Evolutionary conservation across 2,113 vertebrate genomes (phyloP).

Genomic region (Callithrix jacchus): DNA sequence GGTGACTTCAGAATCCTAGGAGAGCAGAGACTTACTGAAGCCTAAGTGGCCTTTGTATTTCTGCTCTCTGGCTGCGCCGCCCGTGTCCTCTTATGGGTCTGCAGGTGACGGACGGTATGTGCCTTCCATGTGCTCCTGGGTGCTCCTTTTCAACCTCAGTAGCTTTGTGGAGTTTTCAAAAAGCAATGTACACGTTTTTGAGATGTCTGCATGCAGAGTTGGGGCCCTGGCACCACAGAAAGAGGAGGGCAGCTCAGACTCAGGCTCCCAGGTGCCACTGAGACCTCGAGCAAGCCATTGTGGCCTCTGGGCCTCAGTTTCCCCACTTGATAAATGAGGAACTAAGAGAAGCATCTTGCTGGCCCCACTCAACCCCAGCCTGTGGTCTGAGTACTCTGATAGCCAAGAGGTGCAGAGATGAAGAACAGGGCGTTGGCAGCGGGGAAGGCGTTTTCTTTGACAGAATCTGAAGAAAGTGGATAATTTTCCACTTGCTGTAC

Average conservation of each 20-base stretch:
- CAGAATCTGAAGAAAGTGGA: not conserved
- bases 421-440: rapidly evolving
- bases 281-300: not conserved
- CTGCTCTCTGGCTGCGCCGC: too few species aligned
- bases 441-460: not conserved
- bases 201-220: not conserved
- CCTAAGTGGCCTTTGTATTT: not conserved
- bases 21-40: rapidly evolving
- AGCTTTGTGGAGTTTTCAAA: not conserved
- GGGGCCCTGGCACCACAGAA: rapidly evolving
- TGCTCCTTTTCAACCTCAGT: not conserved
- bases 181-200: rapidly evolving
- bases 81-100: rapidly evolving
- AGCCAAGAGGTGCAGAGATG: rapidly evolving
- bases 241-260: not conserved
- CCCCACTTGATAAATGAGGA: not conserved
- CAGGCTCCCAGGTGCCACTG: rapidly evolving
- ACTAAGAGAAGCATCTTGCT: rapidly evolving
- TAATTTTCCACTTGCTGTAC: rapidly evolving
- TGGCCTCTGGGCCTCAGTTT: not conserved
- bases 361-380: rapidly evolving
- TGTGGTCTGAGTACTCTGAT: rapidly evolving
- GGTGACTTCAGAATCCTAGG: not conserved
- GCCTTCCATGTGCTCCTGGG: too few species aligned
- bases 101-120: rapidly evolving